Base-by-base conservation (phyloP, 2,113 vertebrate genomes). In the Romanogobio albipinnatus region DNA sequence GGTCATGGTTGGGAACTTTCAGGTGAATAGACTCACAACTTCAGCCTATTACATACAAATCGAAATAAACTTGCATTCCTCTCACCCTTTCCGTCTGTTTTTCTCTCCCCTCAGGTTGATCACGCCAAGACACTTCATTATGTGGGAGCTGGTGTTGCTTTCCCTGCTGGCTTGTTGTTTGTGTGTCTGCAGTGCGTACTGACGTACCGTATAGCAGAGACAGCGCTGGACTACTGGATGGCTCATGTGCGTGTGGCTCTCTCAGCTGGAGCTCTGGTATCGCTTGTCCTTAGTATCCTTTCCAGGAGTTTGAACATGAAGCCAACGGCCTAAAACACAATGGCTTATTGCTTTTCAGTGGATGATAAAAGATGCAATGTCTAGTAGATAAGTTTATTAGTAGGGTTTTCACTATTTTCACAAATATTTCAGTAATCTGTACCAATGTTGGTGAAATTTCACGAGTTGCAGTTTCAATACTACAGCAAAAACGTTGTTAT, bases 231-330 rank as follows among this genome's bases (percentile, higher is more conserved):
- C 91, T 95, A 96, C 91, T 97, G 96, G 92, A 92, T 97, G 94
- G 96, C 96, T 51, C 95, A 97, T 43, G 92, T 96, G 70, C 92
- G 97, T 1, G 94, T 96, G 15, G 94, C 94, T 74, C 95, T 98
- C 68, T 94, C 96, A 43, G 84, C 91, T 66, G 94, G 95, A 59
- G 96, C 95, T 89, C 95, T 97, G 90, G 85, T 96, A 45, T 96
- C 95, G 14, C 94, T 98, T 6, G 92, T 98, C 86, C 94, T 98
- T 91, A 97, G 96, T 97, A 98, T 98, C 97, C 96, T 96, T 94
- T 77, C 29, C 3, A 43, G 22, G 3, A 71, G 17, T 36, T 70
- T 70, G 66, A 70, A 39, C 66, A 39, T 39, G 3, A 36, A 9
- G 64, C 2, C 7, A 39, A 39, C 17, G 36, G 17, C 29, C 14